phyloP scores from a whole-genome alignment of 2,113 vertebrate genomes.

The Rhipidura dahli region DNA sequence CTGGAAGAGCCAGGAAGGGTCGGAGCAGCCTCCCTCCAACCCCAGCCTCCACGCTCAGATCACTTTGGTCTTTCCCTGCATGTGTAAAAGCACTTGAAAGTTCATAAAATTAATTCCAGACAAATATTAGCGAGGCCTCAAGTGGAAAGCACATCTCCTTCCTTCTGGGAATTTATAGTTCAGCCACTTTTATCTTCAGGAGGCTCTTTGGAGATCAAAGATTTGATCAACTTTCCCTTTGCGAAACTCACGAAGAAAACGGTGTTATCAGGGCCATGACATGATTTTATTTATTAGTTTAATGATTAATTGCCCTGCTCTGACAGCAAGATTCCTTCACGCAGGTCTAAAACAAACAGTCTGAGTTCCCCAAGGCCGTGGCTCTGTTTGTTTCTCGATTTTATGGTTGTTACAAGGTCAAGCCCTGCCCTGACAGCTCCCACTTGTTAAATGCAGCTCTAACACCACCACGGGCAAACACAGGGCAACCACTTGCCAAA shows the following conservation, averaged over 20 bases:
- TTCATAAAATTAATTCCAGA: conserved; percentile 46
- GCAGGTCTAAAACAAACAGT: background rate
- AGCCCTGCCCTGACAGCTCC: background rate
- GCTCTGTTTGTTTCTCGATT: background rate
- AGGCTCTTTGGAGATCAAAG: conserved; percentile 44
- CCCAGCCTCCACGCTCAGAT: background rate
- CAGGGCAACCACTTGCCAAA: background rate
- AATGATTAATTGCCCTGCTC: background rate
- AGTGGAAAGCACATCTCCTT: conserved; percentile 39
- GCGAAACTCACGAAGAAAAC: background rate
- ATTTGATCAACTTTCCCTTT: background rate
- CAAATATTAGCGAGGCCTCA: conserved; percentile 16
- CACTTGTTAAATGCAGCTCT: background rate
- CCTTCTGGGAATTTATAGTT: conserved; percentile 38
- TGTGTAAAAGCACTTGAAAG: conserved; percentile 31
- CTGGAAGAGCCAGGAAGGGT: background rate
- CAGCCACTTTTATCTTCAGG: conserved; percentile 37
- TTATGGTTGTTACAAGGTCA: background rate
- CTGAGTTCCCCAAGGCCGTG: background rate
- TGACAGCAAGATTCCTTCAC: background rate
- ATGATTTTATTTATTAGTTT: background rate
- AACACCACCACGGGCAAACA: background rate
- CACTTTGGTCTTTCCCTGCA: background rate
- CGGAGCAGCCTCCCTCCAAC: background rate
- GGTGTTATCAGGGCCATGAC: background rate